Evolutionary conservation across 2,113 vertebrate species (phyloP).

Genomic region (Corythaixoides concolor): DNA sequence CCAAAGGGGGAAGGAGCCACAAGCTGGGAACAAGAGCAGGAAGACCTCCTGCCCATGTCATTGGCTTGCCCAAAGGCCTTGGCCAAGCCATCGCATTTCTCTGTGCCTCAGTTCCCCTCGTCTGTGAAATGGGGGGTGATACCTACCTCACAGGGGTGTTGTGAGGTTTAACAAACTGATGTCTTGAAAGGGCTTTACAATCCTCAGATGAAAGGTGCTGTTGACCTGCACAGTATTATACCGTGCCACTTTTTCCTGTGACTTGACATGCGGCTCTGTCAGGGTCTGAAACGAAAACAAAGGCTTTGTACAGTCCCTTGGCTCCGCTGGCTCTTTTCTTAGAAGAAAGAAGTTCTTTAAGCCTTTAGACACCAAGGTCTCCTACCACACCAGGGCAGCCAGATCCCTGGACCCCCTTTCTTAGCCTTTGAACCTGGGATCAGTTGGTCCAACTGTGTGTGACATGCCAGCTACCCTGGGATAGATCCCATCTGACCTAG

Average conservation of each 20-base stretch:
- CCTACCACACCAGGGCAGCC: neutral
- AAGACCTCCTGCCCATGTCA: neutral
- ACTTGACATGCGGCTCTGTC: slow-evolving; percentile 30
- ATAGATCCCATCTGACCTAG: neutral
- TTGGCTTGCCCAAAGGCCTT: neutral
- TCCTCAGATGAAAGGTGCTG: slow-evolving; percentile 58
- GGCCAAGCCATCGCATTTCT: neutral
- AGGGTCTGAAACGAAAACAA: slow-evolving; percentile 43
- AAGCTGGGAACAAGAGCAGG: neutral
- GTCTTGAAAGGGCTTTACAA: slow-evolving; percentile 19
- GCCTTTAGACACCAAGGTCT: neutral
- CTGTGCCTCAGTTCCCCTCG: slow-evolving; percentile 42
- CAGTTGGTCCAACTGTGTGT: neutral
- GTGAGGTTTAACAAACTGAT: slow-evolving; percentile 50
- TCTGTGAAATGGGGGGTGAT: neutral
- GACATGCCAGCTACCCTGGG: fast-evolving
- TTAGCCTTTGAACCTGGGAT: neutral
- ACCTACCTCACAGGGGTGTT: slow-evolving; percentile 64
- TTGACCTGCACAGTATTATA: slow-evolving; percentile 10
- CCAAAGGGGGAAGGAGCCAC: neutral
- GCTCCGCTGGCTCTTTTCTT: slow-evolving; percentile 1
- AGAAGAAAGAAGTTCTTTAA: neutral
- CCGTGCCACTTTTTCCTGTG: slow-evolving; percentile 47
- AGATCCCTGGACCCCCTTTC: neutral
- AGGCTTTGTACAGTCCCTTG: neutral